Conservation (phyloP, 2,888 invertebrate genomes). For the Chironomus tentans region DNA sequence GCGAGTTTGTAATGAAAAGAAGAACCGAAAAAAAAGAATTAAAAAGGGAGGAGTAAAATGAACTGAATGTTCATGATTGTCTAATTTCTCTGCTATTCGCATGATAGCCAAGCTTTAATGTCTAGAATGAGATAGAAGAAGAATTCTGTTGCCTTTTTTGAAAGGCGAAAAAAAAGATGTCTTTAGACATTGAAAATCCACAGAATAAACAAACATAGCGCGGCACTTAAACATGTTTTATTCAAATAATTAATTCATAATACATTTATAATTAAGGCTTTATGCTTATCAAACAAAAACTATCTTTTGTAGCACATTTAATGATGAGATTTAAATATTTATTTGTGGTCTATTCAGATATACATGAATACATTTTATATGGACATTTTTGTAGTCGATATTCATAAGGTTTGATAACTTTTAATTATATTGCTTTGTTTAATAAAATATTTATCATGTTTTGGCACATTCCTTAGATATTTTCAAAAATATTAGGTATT, state of each 20-base stretch:
- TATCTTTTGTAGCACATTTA: too few species aligned
- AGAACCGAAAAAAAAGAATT: not conserved
- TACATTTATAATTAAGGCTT: constrained; percentile 2
- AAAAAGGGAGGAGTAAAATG: constrained; percentile 1
- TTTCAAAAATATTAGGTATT: too few species aligned
- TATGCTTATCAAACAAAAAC: not conserved
- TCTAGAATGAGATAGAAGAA: not conserved
- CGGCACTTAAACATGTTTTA: not conserved
- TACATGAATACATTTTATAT: too few species aligned
- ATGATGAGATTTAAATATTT: too few species aligned
- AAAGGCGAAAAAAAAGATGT: not conserved
- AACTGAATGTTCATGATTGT: constrained; percentile 3
- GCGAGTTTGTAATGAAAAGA: not conserved
- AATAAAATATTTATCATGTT: too few species aligned
- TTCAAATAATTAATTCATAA: constrained; percentile 16
- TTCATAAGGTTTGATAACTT: too few species aligned
- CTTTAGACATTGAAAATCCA: not conserved
- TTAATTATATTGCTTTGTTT: too few species aligned
- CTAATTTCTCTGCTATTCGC: not conserved
- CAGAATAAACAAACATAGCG: constrained; percentile 16
- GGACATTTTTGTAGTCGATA: too few species aligned
- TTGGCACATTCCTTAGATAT: too few species aligned
- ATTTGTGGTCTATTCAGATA: too few species aligned
- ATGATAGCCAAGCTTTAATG: not conserved
- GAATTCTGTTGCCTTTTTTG: not conserved